Conservation (phyloP, 2,113 vertebrate genomes). For the Dasyprocta punctata region DNA sequence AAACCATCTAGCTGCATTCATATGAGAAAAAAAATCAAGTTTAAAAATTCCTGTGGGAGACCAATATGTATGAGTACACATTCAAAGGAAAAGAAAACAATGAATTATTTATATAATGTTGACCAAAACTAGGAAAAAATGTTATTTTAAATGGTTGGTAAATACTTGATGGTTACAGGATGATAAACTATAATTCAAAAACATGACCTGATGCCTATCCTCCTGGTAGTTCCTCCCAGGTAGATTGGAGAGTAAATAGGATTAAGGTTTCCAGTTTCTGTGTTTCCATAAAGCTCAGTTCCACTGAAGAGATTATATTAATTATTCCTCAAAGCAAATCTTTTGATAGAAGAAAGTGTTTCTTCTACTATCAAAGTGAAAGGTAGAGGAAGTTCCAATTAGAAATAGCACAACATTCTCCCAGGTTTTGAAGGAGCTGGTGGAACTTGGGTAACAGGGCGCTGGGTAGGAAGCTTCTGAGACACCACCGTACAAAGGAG, state of each 20-base stretch:
- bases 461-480: background rate
- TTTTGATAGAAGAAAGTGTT: slow-evolving; percentile 17
- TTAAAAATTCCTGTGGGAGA: slow-evolving; percentile 44
- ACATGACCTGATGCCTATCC: background rate
- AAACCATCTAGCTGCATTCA: background rate
- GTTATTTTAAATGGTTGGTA: background rate
- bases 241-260: background rate
- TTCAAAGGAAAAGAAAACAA: background rate
- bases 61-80: background rate
- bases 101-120: background rate
- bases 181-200: background rate
- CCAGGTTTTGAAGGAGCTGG: background rate
- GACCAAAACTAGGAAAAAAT: background rate
- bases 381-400: background rate
- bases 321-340: background rate
- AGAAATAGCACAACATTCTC: background rate
- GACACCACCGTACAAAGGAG: background rate
- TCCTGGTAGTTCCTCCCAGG: background rate
- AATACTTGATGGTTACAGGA: background rate
- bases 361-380: slow-evolving; percentile 9
- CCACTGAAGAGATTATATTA: background rate
- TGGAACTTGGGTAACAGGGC: background rate
- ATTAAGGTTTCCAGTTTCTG: background rate
- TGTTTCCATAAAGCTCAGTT: background rate
- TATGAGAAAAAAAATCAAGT: background rate